Evolutionary conservation across 2,888 invertebrate genomes (phyloP).

Genomic region (Arrhopalites spinosus): DNA sequence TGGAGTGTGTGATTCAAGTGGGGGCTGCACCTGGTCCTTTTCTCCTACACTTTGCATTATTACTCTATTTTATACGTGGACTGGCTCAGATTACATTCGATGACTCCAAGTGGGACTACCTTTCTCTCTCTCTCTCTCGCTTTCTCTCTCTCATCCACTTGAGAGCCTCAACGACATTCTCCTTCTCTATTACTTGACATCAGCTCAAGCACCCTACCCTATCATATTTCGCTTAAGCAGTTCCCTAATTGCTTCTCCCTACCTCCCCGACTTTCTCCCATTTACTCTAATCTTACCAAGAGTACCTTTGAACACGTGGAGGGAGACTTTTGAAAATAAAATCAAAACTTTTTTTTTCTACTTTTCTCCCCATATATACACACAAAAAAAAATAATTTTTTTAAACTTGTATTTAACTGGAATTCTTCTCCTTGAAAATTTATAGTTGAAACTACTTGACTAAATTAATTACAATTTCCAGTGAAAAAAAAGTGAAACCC

Average conservation of each 20-base stretch:
- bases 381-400: no score
- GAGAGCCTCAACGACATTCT: background rate
- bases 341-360: no score
- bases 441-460: no score
- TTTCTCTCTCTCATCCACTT: background rate
- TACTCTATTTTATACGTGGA: background rate
- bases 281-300: background rate
- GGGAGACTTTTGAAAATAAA: no score
- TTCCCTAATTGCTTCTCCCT: conserved; percentile 4
- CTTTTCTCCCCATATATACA: no score
- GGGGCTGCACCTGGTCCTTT: background rate
- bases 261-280: background rate
- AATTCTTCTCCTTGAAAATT: no score
- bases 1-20: background rate
- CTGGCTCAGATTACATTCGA: background rate
- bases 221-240: conserved; percentile 12
- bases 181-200: background rate
- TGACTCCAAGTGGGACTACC: no score
- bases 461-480: background rate
- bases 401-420: no score
- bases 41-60: background rate
- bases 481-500: background rate
- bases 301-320: background rate
- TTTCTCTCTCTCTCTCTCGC: background rate
- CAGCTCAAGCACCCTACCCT: background rate